phyloP scores from a whole-genome alignment of 2,797 vertebrate species.

The Falco biarmicus region DNA sequence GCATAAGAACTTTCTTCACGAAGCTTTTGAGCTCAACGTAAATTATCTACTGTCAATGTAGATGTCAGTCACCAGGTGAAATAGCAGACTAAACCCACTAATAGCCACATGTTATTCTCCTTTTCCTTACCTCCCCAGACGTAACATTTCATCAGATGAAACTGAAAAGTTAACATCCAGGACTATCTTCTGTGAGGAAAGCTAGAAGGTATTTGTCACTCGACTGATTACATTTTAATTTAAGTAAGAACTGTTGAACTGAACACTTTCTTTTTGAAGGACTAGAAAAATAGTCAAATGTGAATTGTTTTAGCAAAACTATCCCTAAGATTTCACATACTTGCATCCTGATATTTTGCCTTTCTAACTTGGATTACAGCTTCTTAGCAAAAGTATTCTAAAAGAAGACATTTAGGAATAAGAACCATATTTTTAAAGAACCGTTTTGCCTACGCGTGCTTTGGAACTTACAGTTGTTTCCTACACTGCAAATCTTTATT shows the following conservation, averaged over 20 bases:
- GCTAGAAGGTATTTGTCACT: not conserved
- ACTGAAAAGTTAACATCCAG: not conserved
- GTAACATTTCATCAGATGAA: not conserved
- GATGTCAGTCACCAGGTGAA: not conserved
- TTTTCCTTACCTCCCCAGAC: not conserved
- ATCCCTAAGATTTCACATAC: not conserved
- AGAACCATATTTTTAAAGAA: not conserved
- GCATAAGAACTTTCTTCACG: not conserved
- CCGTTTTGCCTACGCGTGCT: not conserved
- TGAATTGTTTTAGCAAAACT: not conserved
- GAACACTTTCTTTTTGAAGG: not conserved
- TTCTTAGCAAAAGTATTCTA: not conserved
- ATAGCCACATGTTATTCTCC: not conserved
- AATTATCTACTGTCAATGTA: not conserved
- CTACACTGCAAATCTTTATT: not conserved
- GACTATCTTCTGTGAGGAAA: not conserved
- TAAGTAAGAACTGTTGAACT: not conserved
- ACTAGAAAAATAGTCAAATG: not conserved
- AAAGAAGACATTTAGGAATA: not conserved
- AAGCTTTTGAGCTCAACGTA: not conserved
- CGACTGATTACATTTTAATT: not conserved
- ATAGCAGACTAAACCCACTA: not conserved
- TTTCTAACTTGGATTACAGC: not conserved
- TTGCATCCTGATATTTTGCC: not conserved
- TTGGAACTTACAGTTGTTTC: not conserved